Conservation (phyloP, 2,797 vertebrate genomes). For the Bradypus variegatus region DNA sequence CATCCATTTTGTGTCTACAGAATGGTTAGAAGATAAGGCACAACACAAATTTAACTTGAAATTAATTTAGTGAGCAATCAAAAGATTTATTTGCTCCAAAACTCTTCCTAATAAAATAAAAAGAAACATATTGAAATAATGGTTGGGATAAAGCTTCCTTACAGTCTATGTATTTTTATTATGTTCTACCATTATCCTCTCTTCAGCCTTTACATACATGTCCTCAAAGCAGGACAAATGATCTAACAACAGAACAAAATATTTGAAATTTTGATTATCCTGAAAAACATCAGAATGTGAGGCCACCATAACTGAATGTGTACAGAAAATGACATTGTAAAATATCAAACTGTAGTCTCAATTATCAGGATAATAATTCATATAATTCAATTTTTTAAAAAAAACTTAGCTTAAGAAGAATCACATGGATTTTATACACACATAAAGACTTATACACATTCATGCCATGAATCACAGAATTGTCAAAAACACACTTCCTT, state of each 20-base stretch:
- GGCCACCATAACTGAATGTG: not conserved
- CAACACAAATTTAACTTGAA: slow-evolving; percentile 32
- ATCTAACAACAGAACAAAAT: not conserved
- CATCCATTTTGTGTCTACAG: not conserved
- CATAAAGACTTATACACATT: not conserved
- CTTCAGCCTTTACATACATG: slow-evolving; percentile 6
- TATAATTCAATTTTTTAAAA: not conserved
- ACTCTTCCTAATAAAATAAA: not conserved
- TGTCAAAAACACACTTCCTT: not conserved
- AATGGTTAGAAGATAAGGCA: not conserved
- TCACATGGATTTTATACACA: not conserved
- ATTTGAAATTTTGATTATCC: slow-evolving; percentile 32
- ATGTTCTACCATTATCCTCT: not conserved
- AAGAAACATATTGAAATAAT: slow-evolving; percentile 31
- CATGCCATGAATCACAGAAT: not conserved
- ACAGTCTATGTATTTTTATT: not conserved
- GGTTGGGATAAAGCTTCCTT: not conserved
- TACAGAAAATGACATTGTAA: not conserved
- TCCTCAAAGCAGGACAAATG: not conserved
- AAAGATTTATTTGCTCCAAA: slow-evolving; percentile 28
- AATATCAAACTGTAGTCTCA: not conserved
- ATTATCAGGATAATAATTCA: not conserved
- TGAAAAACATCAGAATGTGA: not conserved
- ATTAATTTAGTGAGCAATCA: not conserved
- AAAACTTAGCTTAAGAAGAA: not conserved